These are phyloP conservation scores for Macrotis lagotis DNA, from an alignment of 2,113 vertebrate genomes.

Conservation along the genomic window DNA sequence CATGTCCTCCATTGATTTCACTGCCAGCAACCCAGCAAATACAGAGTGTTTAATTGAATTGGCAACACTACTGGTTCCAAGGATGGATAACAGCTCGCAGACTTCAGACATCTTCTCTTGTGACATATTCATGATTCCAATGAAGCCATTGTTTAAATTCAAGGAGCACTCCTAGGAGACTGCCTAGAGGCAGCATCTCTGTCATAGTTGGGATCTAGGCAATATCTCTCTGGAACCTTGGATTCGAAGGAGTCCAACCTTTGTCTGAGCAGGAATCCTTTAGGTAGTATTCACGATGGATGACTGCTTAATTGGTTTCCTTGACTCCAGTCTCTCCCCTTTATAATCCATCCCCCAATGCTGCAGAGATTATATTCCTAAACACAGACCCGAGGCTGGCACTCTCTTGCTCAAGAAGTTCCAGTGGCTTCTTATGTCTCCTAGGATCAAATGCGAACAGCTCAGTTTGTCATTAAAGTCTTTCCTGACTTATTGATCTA, in stretches of 20 bases:
- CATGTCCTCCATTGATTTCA: background rate
- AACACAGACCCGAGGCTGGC: background rate
- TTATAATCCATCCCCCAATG: background rate
- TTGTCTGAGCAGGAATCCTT: background rate
- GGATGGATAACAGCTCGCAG: background rate
- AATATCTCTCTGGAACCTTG: background rate
- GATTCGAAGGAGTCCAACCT: background rate
- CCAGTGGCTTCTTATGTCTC: background rate
- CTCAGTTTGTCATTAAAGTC: background rate
- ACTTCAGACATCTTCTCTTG: conserved; percentile 1
- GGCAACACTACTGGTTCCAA: background rate
- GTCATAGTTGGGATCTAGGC: background rate
- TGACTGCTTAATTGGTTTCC: background rate
- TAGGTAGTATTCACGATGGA: background rate
- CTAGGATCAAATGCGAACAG: background rate
- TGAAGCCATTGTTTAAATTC: conserved; percentile 62
- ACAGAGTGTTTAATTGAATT: background rate
- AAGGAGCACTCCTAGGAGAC: conserved; percentile 6
- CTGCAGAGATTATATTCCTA: background rate
- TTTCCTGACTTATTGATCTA: background rate
- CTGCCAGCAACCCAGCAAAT: fast-evolving
- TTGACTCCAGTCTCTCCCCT: background rate
- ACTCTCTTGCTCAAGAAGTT: background rate
- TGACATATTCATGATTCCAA: conserved; percentile 31
- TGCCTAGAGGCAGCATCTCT: background rate